A percentile compares a stretch with the other conserved stretches of the same genome.
phyloP scores from a whole-genome alignment of 2,797 vertebrate species.

The Hippoglossus hippoglossus region DNA sequence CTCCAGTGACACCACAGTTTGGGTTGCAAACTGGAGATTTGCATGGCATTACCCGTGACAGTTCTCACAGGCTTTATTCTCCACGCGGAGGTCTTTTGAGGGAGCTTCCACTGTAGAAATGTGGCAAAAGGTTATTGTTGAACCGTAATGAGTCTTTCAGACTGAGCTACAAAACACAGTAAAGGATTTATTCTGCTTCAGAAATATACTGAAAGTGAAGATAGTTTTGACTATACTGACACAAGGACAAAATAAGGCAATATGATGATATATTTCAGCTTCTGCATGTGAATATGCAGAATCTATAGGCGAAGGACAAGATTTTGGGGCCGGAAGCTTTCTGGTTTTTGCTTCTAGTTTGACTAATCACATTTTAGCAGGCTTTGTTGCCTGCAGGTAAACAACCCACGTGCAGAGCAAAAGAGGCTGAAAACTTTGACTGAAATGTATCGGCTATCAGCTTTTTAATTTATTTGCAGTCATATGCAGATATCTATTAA shows the following conservation, averaged over 20 bases:
- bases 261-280: too few species aligned
- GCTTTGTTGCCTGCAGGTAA: too few species aligned
- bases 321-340: too few species aligned
- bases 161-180: conserved; percentile 27
- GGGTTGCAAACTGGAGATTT: conserved; percentile 73
- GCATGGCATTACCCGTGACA: conserved; percentile 68
- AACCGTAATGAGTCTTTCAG: conserved; percentile 56
- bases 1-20: conserved; percentile 58
- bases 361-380: too few species aligned
- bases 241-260: conserved; percentile 6
- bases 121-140: conserved; percentile 47
- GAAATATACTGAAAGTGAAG: conserved; percentile 33
- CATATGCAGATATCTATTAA: too few species aligned
- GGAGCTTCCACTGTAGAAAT: conserved; percentile 37
- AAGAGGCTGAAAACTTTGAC: too few species aligned
- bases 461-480: too few species aligned
- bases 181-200: conserved; percentile 36
- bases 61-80: conserved; percentile 57
- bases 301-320: too few species aligned
- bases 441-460: too few species aligned
- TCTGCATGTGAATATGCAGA: too few species aligned
- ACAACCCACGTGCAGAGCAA: too few species aligned
- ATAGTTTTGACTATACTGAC: conserved; percentile 28
- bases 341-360: too few species aligned
- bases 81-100: conserved; percentile 53